Evolutionary conservation across 2,797 vertebrate species (phyloP), one percentile per base, ranked within the genome.

Genomic region (Thunnus albacares): DNA sequence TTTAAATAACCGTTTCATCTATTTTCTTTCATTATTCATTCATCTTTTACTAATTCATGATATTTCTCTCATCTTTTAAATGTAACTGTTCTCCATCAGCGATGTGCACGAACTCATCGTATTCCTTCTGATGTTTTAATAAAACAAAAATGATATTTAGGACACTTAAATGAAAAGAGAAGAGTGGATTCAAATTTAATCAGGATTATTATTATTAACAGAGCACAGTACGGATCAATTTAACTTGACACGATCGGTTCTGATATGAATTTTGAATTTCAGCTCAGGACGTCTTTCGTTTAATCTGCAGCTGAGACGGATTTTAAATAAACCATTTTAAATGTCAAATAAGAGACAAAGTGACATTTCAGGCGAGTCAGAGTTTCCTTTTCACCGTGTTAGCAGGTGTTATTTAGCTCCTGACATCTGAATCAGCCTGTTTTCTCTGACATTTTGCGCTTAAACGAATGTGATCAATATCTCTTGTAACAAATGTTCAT

Each of bases 371-470:
- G 58, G 60, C 28, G 15, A 7, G 41, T 76, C 52, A 41, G 56
- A 58, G 49, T 86, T 74, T 49, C 41, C 38, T 49, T 76, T 67
- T 53, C 62, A 52, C 22, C 0, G 7, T 47, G 22, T 69, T 67
- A 56, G 61, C 72, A 13, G 22, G 51, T 64, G 63, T 85, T 64
- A 80, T 82, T 87, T 74, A 66, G 75, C 71, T 69, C 22, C 62
- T 62, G 89, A 80, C 77, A 74, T 78, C 77, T 69, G 18, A 51
- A 68, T 74, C 45, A 1, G 14, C 22, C 17, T 1, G 45, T 60
- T 80, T 73, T 72, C 22, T 70, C 61, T 87, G 90, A 75, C 85
- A 89, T 92, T 90, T 89, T 28, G 18, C n/a, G 33, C 68, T 45
- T 51, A 69, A 79, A 82, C 47, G 28, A 81, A 75, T 45, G 14